Evolutionary conservation across 92 coral and sea anemone genomes (phyloP), one percentile per base, ranked within the genome.

Genomic region (Actinernus sp.): DNA sequence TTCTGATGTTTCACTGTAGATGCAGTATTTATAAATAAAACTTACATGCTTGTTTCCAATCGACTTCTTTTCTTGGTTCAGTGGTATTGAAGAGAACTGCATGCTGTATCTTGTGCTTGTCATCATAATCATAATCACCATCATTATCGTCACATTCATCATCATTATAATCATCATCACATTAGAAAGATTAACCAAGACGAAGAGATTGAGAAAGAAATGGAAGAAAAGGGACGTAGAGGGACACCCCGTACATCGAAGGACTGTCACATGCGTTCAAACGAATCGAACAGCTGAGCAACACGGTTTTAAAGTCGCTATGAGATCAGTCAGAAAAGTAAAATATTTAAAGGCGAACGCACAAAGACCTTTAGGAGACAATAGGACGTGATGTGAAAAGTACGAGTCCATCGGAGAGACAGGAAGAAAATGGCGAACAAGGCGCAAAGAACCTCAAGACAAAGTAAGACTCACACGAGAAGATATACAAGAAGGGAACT

Each of bases 51-150:
- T 76, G 62, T 68, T 72, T 58, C 72, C 75, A 71, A 63, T 63
- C 62, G 3, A 76, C 56, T 17, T 43, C 58, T 19, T 73, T 33
- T 47, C 81, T 38, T 52, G 86, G 78, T 48, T 84, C 91, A 10
- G 88, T 89, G 13, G 96, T 89, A 63, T 89, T 84, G 47, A 89
- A 89, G 12, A 55, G 49, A 2, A 84, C 61, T 36, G 29, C 79
- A 46, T 84, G 96, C 29, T 66, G 65, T 29, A 71, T 18, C 22
- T 44, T 33, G 13, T 77, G 81, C 29, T n/a, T n/a, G n/a, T n/a
- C n/a, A n/a, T n/a, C n/a, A n/a, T n/a, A n/a, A n/a, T n/a, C n/a
- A n/a, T n/a, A n/a, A n/a, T n/a, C n/a, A n/a, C n/a, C n/a, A n/a
- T n/a, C n/a, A n/a, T n/a, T n/a, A n/a, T n/a, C n/a, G n/a, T n/a